Percentiles rank a stretch among this genome's conserved stretches.
phyloP scores from a whole-genome alignment of 2,113 vertebrate genomes.

The Aleadryas rufinucha region DNA sequence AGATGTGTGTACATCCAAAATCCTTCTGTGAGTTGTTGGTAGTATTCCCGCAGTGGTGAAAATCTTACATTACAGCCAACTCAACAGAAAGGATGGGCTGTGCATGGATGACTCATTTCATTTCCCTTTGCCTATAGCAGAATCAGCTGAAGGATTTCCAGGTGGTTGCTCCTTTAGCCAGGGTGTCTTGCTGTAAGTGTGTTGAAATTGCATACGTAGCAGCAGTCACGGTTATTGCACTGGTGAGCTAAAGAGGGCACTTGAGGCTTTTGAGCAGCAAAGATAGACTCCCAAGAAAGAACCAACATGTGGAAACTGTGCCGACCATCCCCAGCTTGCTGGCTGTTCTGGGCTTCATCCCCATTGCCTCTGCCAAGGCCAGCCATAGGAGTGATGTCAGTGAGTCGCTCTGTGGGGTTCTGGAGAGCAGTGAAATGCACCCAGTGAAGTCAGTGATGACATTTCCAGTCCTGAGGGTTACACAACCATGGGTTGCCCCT shows the following conservation, averaged over 20 bases:
- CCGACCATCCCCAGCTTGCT: background rate
- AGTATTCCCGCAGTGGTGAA: background rate
- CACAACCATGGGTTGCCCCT: background rate
- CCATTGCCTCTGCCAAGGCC: background rate
- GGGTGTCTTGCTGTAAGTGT: background rate
- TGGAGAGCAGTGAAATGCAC: conserved; percentile 37
- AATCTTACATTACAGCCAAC: background rate
- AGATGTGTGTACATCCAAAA: background rate
- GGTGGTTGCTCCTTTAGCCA: background rate
- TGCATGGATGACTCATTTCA: background rate
- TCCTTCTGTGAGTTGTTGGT: background rate
- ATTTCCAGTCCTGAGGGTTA: conserved; percentile 9
- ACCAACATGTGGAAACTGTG: conserved; percentile 20
- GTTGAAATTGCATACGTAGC: background rate
- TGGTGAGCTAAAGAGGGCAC: conserved; percentile 1
- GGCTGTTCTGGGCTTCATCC: background rate
- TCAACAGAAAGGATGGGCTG: background rate
- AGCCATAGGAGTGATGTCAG: conserved; percentile 31
- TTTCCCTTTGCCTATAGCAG: background rate
- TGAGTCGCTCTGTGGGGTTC: background rate
- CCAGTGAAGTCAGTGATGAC: background rate
- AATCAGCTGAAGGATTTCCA: background rate
- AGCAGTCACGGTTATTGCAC: background rate
- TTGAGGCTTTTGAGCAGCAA: conserved; percentile 15
- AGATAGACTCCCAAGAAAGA: background rate